Base-by-base conservation (phyloP, 2,113 vertebrate species). In the Spilogale gracilis region DNA sequence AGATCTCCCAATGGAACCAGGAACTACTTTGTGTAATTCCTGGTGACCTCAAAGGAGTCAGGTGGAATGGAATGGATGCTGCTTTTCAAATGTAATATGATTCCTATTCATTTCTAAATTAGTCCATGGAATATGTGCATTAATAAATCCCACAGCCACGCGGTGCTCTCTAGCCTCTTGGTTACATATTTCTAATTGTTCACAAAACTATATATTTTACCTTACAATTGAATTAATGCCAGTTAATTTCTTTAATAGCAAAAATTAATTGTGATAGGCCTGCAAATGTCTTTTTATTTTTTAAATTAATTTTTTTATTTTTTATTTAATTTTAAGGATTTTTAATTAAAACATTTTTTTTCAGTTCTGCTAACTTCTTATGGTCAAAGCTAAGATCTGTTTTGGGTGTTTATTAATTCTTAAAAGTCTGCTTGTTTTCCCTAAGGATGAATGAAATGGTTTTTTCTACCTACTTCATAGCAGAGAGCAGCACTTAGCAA, bases 191-290 rank as follows among this genome's bases (percentile, higher is more conserved):
- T 93, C 90, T 81, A 80, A 54, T 80, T 88, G 27, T 63, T 74
- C 58, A 67, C 12, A 27, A 50, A 60, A 65, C 5, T 43, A 80
- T 38, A 61, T 81, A n/a, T 56, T 95, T 83, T 86, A 78, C 27
- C 27, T 38, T 56, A 76, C 16, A 17, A 63, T 16, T 93, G 18
- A 94, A 93, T 81, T 71, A 74, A 86, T 85, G 23, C 21, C 52
- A 50, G 38, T 82, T 63, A 50, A 67, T 84, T 87, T 93, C 52
- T 88, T 87, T 81, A 65, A 43, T 11, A 23, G 74, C 25, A 92
- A 95, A 95, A 91, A 87, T 79, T 91, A 93, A 76, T 52, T 45
- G 20, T 30, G 43, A 74, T 65, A 52, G 48, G 84, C 80, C 20
- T 56, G 7, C 6, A 63, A 48, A 86, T 3, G 9, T 50, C 4